Conservation (phyloP, 1,140 invertebrate species). For the Lethrus apterus region DNA sequence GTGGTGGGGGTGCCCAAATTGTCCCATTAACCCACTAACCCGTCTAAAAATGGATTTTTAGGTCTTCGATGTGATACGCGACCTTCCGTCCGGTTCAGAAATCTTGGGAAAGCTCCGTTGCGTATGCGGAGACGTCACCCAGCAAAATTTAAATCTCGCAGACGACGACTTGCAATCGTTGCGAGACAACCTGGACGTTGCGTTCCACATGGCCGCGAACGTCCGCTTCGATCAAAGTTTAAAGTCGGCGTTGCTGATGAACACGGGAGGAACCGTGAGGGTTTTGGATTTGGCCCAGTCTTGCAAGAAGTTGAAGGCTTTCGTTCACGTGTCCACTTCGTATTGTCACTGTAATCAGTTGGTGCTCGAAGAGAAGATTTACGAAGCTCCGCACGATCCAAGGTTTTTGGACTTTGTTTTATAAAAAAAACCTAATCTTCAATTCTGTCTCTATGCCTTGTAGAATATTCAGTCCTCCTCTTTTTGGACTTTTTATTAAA, state of each 20-base stretch:
- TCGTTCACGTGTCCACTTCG: constrained; percentile 75
- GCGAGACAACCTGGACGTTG: constrained; percentile 53
- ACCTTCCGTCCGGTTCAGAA: constrained; percentile 50
- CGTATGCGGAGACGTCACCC: constrained; percentile 42
- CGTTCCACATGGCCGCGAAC: constrained; percentile 77
- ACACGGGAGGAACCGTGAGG: constrained; percentile 44
- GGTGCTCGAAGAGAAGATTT: constrained; percentile 60
- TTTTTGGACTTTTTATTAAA: too few relatives aligned
- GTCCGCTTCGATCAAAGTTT: constrained; percentile 50
- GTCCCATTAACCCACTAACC: too few relatives aligned
- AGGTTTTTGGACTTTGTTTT: too few relatives aligned
- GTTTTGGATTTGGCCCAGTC: constrained; percentile 41
- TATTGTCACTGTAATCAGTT: constrained; percentile 70
- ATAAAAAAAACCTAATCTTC: constrained; percentile 41
- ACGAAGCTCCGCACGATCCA: constrained; percentile 65
- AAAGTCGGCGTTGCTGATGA: constrained; percentile 45
- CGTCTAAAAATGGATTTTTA: too few relatives aligned
- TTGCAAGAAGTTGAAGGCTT: constrained; percentile 39
- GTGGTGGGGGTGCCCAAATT: too few relatives aligned
- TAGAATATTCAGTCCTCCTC: too few relatives aligned
- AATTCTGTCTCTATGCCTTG: too few relatives aligned
- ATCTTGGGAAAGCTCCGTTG: constrained; percentile 41
- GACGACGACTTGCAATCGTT: constrained; percentile 48
- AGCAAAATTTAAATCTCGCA: constrained; percentile 51
- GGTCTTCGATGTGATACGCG: constrained; percentile 61